Evolutionary conservation across 2,113 vertebrate species (phyloP), one percentile per base, ranked within the genome.

Genomic region (Stictonetta naevosa): DNA sequence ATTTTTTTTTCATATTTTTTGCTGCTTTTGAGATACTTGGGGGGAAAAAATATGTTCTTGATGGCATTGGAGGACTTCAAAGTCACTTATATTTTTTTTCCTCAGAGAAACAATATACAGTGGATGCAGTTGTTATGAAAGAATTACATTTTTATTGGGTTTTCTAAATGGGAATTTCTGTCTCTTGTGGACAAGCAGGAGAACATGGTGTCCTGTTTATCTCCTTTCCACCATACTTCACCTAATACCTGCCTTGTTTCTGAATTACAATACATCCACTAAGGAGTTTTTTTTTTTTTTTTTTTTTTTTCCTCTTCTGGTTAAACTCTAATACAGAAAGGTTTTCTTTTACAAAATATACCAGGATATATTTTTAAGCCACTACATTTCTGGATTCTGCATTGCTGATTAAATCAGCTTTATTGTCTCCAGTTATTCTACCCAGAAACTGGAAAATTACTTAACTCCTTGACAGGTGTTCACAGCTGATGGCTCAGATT

Each of bases 1-100:
- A 79, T 94, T 92, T 83, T 90, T 42, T 80, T 88, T 86, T 81
- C 34, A 8, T 73, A 28, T 80, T 95, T 95, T 64, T 64, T 40
- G 76, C 80, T 92, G 84, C 91, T 96, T 97, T 95, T 4, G 66
- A 94, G 69, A 84, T 78, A 92, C 88, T 92, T 86, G 22, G 34
- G 4, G 4, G 4, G 48, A 59, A 94, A 90, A 86, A 81, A 52
- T 29, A 52, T 8, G 48, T 94, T 96, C 84, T 96, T 88, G 50
- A 79, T 91, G 83, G 88, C 86, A 69, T 9, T 94, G 86, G 33
- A 88, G 66, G 73, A 90, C 81, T 96, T 96, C 73, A 91, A 90
- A 94, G 88, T 85, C 9, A 1, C 50, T 50, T 69, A 31, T 23
- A 64, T 42, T 33, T 38, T 56, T 76, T 82, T 52, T 26, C 36